Evolutionary conservation across 2,113 vertebrate genomes (phyloP), one percentile per base, ranked within the genome.

Genomic region (Paracanthobrama guichenoti): DNA sequence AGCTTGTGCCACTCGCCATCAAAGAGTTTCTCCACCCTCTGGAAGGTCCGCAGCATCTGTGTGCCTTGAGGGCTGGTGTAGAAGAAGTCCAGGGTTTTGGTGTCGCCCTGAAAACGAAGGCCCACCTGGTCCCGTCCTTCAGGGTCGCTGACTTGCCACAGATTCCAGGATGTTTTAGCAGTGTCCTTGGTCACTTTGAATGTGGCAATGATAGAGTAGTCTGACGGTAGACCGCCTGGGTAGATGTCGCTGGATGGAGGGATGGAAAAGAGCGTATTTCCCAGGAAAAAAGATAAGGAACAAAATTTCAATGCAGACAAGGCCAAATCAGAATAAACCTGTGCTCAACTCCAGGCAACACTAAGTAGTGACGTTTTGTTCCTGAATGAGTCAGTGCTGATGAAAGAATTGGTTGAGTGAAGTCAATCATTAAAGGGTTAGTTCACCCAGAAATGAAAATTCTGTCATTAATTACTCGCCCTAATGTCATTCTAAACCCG

Each of bases 1-100:
- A 93, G 82, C 85, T 96, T 95, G 87, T 95, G 93, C 93, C 91
- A 95, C 67, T 90, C 91, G 4, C 92, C 91, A 11, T 93, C 93
- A 82, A 95, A 95, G 60, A 92, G 44, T 80, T 92, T 93, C 6
- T 88, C 90, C 84, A 91, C 73, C 0, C 90, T 91, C 7, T 86
- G 86, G 31, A 93, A 93, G 67, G 91, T 92, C 60, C 88, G 91
- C 71, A 94, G 81, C 85, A 89, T 86, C 16, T 94, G 78, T 0
- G 7, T 89, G 67, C 90, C 86, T 7, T 71, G 77, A 60, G 89
- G 85, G 0, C 66, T 85, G 18, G 82, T 85, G 87, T 84, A 94
- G 89, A 95, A 93, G 89, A 93, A 91, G 88, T 90, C 88, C 22
- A 95, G 85, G 57, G 90, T 91, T 39, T 74, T 87, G 0, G 87